Base-by-base conservation (phyloP, 2,888 invertebrate genomes). In the Pachliopta kotzebuea region DNA sequence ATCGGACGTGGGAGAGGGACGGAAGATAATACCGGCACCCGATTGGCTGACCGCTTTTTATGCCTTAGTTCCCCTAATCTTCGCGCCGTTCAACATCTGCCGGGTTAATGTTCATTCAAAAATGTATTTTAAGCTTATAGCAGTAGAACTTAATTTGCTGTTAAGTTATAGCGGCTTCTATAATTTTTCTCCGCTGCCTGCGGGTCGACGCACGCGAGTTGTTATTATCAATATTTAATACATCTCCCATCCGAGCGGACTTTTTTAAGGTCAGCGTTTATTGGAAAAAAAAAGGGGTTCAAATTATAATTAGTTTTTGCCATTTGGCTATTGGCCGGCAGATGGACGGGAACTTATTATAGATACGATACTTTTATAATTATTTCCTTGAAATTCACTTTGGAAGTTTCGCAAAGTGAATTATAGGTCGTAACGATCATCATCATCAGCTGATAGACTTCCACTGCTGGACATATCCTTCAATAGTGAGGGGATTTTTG, bases 51-150 rank as follows among this genome's bases (percentile, higher is more conserved):
- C 88, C 85, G 81, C 82, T 90, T 91, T 91, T 91, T 90, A 90
- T 90, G 86, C 83, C 74, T 90, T 88, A 90, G 88, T 90, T 90
- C 90, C 91, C 91, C 91, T 90, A 91, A 91, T 90, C 89, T 90
- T 88, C 80, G 83, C 88, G 88, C 87, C 83, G 85, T 85, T 83
- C 81, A 86, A 87, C 90, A 90, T 90, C 90, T 90, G 90, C 88
- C 81, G 72, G 80, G 78, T 76, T 85, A 83, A 88, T 88, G 84
- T 85, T 83, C 85, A 85, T 84, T 82, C 85, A 85, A 89, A 88
- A 88, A 84, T 79, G 85, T 83, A 80, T 89, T 85, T 87, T 90
- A 90, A 86, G 82, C 79, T 85, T 83, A 87, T 83, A 73, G 78
- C 21, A 57, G 74, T 88, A 89, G 81, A 88, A 84, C 83, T 82